phyloP scores from a whole-genome alignment of 2,797 vertebrate species.

The Eulemur rubriventer region DNA sequence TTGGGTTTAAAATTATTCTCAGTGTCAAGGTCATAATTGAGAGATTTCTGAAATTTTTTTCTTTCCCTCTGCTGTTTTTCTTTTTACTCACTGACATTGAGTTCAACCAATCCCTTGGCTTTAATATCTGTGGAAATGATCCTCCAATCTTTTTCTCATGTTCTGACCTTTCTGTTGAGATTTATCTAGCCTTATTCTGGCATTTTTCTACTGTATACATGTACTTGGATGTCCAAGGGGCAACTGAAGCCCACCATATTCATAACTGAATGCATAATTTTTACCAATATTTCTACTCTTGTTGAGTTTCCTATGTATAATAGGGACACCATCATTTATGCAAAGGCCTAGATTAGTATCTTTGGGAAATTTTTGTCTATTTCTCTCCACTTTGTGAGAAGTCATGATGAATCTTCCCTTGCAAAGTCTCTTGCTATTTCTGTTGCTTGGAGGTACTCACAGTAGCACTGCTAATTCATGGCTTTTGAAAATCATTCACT shows the following conservation, averaged over 20 bases:
- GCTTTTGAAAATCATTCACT: neutral
- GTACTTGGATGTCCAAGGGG: neutral
- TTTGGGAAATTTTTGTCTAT: neutral
- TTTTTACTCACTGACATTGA: no score
- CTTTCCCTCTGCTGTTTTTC: no score
- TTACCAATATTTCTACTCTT: neutral
- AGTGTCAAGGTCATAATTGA: no score
- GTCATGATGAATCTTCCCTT: neutral
- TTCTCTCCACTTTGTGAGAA: neutral
- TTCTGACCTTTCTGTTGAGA: no score
- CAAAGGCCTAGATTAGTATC: neutral
- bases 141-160: no score
- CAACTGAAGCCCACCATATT: conserved; percentile 11
- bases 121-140: no score
- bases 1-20: no score
- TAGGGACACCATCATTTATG: neutral
- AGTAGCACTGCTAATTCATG: neutral
- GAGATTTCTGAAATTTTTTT: no score
- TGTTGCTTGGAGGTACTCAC: neutral
- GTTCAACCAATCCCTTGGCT: no score
- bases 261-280: neutral
- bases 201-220: neutral
- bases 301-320: neutral
- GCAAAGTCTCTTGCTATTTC: neutral
- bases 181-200: no score